These are phyloP conservation scores for Pogonognathellus flavescens DNA, from an alignment of 1,140 invertebrate genomes.

Conservation along the genomic window DNA sequence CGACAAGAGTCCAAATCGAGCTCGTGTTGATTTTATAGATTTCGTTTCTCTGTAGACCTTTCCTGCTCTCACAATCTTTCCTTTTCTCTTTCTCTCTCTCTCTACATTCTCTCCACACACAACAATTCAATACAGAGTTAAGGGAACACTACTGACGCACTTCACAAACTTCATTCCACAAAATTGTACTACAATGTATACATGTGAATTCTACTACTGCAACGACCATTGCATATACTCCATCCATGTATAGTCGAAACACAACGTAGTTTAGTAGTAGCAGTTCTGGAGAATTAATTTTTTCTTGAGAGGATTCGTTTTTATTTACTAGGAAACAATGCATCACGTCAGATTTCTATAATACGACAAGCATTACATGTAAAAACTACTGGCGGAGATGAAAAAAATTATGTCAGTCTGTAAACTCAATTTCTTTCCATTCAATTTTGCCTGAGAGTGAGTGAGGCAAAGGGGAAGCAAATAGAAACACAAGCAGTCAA, in stretches of 20 bases:
- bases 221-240: background rate
- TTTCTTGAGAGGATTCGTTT: too few species aligned
- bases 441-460: background rate
- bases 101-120: background rate
- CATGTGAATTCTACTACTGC: background rate
- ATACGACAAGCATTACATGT: too few species aligned
- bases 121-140: background rate
- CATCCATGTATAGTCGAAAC: too few species aligned
- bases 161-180: background rate
- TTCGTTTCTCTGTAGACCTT: background rate
- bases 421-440: conserved; percentile 34
- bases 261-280: too few species aligned
- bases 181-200: background rate
- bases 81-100: background rate
- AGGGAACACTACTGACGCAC: background rate
- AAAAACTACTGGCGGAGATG: background rate
- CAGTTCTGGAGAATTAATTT: too few species aligned
- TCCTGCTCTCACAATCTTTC: background rate
- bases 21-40: conserved; percentile 47
- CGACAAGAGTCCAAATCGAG: conserved; percentile 18
- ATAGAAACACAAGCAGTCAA: conserved; percentile 1
- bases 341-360: too few species aligned
- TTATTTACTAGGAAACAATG: too few species aligned
- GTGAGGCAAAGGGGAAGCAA: background rate
- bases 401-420: conserved; percentile 31